Base-by-base conservation (phyloP, 2,888 invertebrate genomes). In the Yponomeuta sedellus region DNA sequence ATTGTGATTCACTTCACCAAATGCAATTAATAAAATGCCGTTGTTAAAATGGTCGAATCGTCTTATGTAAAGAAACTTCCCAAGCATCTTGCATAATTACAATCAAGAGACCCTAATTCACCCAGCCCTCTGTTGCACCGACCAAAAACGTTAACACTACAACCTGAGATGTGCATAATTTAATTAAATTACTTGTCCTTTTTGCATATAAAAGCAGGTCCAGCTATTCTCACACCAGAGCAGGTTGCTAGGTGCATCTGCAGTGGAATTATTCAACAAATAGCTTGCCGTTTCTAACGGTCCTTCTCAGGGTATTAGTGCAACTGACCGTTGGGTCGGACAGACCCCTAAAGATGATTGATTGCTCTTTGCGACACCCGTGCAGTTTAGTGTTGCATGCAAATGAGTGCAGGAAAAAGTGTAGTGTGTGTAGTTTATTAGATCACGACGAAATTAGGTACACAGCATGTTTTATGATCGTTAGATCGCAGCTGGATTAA, bases 221-320 rank as follows among this genome's bases (percentile, higher is more conserved):
- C 73, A 74, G 71, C 75, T 79, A 73, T 86, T 86, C 84, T 75
- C 86, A 85, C 78, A 76, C 69, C 69, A 59, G 73, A 76, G 75
- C 81, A 86, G 85, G 86, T 86, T 77, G 80, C 57, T 58, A 12
- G 69, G 71, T 75, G 78, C 84, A 84, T 81, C 80, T 87, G 86
- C 82, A 82, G 77, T 75, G 75, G 44, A 52, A 5, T n/a, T n/a
- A n/a, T 52, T 52, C 3, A 52, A 52, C 44, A 52, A 52, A 52
- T 71, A 74, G 74, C 70, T 72, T 66, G 67, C 70, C 68, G 69
- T 73, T 71, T 82, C 83, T 83, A 85, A 85, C 83, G 84, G 82
- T 71, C 71, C 71, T 71, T 75, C 78, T 74, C 75, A 77, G 75
- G 71, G 73, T 57, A 73, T 74, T 74, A 74, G 74, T 66, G 68